Evolutionary conservation across 2,888 invertebrate genomes (phyloP).

Genomic region (Dryococelus australis): DNA sequence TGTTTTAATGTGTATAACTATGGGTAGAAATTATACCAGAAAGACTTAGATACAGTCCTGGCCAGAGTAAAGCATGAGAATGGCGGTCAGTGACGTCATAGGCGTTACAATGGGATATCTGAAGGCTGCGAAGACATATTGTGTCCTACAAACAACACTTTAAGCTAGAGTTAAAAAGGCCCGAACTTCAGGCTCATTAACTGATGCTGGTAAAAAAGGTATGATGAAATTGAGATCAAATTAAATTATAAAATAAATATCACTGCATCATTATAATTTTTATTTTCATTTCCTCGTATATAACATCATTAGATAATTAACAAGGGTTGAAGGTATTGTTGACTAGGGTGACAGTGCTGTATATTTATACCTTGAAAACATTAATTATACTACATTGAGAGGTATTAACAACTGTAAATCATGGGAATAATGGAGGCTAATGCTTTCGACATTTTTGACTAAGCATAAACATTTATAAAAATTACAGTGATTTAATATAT

Average conservation of each 20-base stretch:
- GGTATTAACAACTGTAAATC: too few relatives aligned
- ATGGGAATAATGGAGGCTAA: background rate
- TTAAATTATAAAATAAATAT: background rate
- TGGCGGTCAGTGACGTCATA: background rate
- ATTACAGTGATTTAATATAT: background rate
- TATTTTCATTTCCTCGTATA: background rate
- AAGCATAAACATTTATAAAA: slow-evolving; percentile 9
- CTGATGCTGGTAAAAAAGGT: background rate
- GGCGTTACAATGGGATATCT: background rate
- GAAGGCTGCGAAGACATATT: background rate
- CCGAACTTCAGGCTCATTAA: background rate
- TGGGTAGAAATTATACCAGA: slow-evolving; percentile 16
- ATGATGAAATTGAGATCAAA: background rate
- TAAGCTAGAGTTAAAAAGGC: background rate
- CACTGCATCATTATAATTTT: background rate
- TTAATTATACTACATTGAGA: too few relatives aligned
- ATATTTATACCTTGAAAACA: too few relatives aligned
- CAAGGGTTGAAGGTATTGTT: background rate
- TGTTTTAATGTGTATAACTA: background rate
- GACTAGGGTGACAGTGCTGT: background rate
- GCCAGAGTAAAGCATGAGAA: background rate
- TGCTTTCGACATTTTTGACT: background rate
- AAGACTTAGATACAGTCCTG: background rate
- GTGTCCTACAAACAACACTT: background rate
- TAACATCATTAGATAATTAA: background rate